Evolutionary conservation across 1,140 invertebrate species (phyloP), one percentile per base, ranked within the genome.

Genomic region (Macrosteles quadrilineatus): DNA sequence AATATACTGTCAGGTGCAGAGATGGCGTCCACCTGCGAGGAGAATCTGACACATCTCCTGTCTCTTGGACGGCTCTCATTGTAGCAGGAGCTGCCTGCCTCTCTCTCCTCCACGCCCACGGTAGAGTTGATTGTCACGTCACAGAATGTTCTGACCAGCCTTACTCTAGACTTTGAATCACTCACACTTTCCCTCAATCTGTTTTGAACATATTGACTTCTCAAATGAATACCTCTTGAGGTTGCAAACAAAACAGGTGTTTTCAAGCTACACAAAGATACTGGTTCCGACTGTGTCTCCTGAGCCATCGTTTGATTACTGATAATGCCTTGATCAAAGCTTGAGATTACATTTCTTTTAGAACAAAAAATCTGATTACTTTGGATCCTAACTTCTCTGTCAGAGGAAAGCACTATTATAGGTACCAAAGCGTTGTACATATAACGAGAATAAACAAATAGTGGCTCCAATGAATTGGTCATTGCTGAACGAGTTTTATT

Each of bases 381-480:
- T 21, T 50, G 47, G 2, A 50, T 4, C 21, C 47, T 50, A 17
- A 50, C n/a, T 9, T 50, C 47, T 50, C 47, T 21, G n/a, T 50
- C n/a, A 19, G 47, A 11, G 4, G 47, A 50, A 19, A 50, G 47
- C n/a, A 50, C n/a, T 19, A 50, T 50, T 3, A 50, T 50, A 19
- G 47, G 47, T 3, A 50, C 47, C n/a, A 50, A 11, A 21, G 47
- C 47, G n/a, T 50, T 50, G n/a, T 50, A 50, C 47, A 50, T 50
- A 21, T 50, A 50, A 9, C 47, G 47, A 11, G 14, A 50, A 19
- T 50, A 50, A 17, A 19, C n/a, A 50, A 11, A 50, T 50, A 50
- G n/a, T 4, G 47, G 21, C n/a, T 50, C 47, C n/a, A 50, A 21
- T 9, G 14, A 4, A 21, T 50, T 50, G 4, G 47, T 50, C 4